Percentiles rank a stretch among this genome's conserved stretches.
phyloP scores from a whole-genome alignment of 2,888 invertebrate genomes.

The Drosophila meridionalis region DNA sequence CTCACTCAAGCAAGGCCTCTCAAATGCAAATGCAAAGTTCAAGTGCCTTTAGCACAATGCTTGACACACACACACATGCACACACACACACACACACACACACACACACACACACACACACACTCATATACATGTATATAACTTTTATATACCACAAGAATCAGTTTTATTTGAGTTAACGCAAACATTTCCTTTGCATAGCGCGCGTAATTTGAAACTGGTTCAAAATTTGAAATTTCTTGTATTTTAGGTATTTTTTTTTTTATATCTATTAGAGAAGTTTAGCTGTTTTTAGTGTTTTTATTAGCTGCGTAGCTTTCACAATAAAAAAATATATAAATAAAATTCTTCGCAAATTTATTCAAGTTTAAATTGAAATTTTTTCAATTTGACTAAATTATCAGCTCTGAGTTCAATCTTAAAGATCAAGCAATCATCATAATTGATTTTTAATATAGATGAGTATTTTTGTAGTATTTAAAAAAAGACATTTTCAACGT shows the following conservation, averaged over 20 bases:
- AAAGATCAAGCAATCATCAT: too few species aligned
- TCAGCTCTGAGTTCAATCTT: too few species aligned
- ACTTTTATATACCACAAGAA: background rate
- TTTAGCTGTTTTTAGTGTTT: background rate
- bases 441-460: too few species aligned
- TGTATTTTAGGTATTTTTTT: background rate
- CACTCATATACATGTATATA: background rate
- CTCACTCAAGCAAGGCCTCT: slow-evolving; percentile 22
- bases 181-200: slow-evolving; percentile 30
- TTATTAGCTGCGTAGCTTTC: too few species aligned
- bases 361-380: background rate
- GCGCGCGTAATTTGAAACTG: slow-evolving; percentile 19
- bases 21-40: slow-evolving; percentile 65
- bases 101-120: background rate
- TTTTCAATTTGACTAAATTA: background rate
- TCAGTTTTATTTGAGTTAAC: slow-evolving; percentile 12
- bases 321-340: too few species aligned
- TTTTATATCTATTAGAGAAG: background rate
- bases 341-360: background rate
- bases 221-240: slow-evolving; percentile 3
- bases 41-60: slow-evolving; percentile 70
- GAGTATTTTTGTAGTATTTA: too few species aligned
- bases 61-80: slow-evolving; percentile 25
- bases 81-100: background rate
- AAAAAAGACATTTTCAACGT: too few species aligned